These are phyloP conservation scores for Oncorhynchus masou DNA, from an alignment of 2,113 vertebrate genomes.

Conservation along the genomic window DNA sequence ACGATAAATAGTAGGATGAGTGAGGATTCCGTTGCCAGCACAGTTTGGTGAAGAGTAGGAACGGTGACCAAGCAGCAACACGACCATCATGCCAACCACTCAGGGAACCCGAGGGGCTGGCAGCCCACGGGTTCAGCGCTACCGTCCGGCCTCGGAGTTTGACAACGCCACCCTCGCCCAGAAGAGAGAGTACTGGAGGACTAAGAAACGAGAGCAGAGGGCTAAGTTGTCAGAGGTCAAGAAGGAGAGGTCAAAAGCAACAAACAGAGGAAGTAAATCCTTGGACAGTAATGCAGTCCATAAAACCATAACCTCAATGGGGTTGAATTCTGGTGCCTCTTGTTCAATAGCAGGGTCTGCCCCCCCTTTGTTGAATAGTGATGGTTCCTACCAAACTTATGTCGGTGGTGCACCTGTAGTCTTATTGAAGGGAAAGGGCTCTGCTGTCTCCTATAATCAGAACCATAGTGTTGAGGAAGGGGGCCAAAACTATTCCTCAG, in stretches of 20 bases:
- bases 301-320: not conserved
- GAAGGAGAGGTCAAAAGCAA: conserved; percentile 20
- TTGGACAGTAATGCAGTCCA: not conserved
- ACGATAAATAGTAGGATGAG: conserved; percentile 6
- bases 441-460: not conserved
- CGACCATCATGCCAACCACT: conserved; percentile 60
- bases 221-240: conserved; percentile 59
- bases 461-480: conserved; percentile 1
- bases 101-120: conserved; percentile 45
- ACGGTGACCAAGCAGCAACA: conserved; percentile 32
- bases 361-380: conserved; percentile 31
- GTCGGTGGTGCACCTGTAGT: conserved; percentile 8
- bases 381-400: conserved; percentile 31
- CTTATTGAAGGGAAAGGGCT: conserved; percentile 8
- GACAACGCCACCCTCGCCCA: conserved; percentile 71
- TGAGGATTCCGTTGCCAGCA: not conserved
- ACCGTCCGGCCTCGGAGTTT: conserved; percentile 64
- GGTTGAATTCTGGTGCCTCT: conserved; percentile 12
- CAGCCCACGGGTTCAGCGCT: conserved; percentile 51
- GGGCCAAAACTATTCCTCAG: not conserved
- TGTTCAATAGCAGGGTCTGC: conserved; percentile 10
- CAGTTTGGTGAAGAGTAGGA: conserved; percentile 34
- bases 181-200: conserved; percentile 79
- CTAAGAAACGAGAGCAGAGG: conserved; percentile 77
- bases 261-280: conserved; percentile 22